A percentile compares a stretch with the other conserved stretches of the same genome.
phyloP scores from a whole-genome alignment of 2,797 vertebrate species.

The Pangasius mekongensis region DNA sequence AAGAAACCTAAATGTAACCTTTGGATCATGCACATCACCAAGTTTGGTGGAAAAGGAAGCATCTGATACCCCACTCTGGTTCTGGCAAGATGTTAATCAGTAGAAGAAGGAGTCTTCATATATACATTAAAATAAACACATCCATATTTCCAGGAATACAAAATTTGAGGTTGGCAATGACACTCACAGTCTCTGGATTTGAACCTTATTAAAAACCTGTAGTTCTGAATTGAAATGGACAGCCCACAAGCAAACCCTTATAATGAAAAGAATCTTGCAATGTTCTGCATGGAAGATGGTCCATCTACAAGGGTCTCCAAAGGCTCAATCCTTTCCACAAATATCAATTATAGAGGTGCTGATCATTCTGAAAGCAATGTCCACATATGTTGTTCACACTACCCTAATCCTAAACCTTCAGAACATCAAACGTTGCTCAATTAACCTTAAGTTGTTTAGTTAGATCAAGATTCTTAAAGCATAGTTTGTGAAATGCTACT shows the following conservation, averaged over 20 bases:
- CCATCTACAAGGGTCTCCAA: neutral
- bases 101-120: neutral
- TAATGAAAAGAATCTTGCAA: neutral
- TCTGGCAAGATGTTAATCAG: neutral
- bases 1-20: neutral
- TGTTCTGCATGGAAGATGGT: too few relatives aligned
- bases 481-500: neutral
- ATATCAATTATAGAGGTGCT: neutral
- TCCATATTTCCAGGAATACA: neutral
- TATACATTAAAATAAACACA: neutral
- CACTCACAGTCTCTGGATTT: neutral
- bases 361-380: neutral
- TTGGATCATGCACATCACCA: neutral
- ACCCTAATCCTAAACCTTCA: neutral
- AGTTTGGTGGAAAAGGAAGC: neutral
- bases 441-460: neutral
- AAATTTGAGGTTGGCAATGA: neutral
- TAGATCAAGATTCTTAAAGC: slow-evolving; percentile 3
- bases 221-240: neutral
- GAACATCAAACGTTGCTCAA: neutral
- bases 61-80: neutral
- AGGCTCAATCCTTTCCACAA: neutral
- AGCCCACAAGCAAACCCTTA: neutral
- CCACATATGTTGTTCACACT: neutral
- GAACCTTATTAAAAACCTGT: neutral